Base-by-base conservation (phyloP, 2,797 vertebrate species). In the Echeneis naucrates region DNA sequence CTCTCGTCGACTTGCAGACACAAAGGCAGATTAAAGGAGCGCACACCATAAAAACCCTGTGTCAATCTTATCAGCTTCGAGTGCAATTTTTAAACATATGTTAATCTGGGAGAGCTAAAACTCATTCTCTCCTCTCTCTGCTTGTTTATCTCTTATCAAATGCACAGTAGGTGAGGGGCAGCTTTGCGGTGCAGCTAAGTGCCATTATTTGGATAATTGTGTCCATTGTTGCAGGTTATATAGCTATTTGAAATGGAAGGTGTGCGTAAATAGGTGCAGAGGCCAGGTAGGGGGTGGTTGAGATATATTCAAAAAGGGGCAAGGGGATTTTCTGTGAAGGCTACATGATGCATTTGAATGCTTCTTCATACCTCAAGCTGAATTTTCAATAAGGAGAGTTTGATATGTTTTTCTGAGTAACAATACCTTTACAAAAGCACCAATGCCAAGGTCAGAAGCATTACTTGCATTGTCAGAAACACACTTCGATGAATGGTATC, bases 141-240 rank as follows among this genome's bases (percentile, higher is more conserved):
- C 88, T 92, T 84, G 75, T 93, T 92, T 93, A 93, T 94, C 94
- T 89, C 92, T 94, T 92, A 94, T 95, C 93, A 82, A 92, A 92
- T 69, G 88, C 81, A 62, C 91, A 83, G 92, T 86, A 93, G 92
- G 93, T 92, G 88, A 90, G 90, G 89, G 86, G 88, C 87, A 78
- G 87, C 91, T 93, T 86, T 70, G 67, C 67, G 58, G 86, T 48
- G 80, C 75, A 51, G 88, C 88, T 93, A 93, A 93, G 92, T 91
- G 90, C 89, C 91, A 92, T 94, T 94, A 94, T 95, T 94, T 93
- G 90, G 90, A 92, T 95, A 94, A 95, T 93, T 94, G 92, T 88
- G 74, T 93, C 90, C 87, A 93, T 94, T 94, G 93, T 94, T 90
- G 89, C 78, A 66, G 87, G 90, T 93, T 93, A 90, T 90, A 92